phyloP scores from a whole-genome alignment of 2,113 vertebrate species.

The Rhagologus leucostigma region DNA sequence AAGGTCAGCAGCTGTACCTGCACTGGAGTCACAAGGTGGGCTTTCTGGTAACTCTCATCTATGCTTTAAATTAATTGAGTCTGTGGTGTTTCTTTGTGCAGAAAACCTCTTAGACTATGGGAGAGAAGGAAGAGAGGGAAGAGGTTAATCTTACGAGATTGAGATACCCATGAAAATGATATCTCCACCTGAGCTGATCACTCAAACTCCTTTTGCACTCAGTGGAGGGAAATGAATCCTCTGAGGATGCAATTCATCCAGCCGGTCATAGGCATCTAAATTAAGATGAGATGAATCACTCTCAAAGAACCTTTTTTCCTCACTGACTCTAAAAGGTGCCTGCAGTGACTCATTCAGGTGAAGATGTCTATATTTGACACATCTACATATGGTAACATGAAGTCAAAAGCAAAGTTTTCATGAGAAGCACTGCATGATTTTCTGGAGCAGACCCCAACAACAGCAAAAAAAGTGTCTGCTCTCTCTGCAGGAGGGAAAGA shows the following conservation, averaged over 20 bases:
- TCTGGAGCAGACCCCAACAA: neutral
- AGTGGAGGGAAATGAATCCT: neutral
- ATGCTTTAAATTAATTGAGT: neutral
- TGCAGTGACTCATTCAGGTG: constrained; percentile 10
- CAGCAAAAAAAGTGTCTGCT: neutral
- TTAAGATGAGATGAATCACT: neutral
- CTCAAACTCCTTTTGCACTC: neutral
- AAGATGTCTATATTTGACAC: neutral
- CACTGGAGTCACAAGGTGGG: constrained; percentile 90
- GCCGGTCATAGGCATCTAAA: neutral
- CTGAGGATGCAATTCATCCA: neutral
- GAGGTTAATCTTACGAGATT: neutral
- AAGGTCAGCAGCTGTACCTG: constrained; percentile 84
- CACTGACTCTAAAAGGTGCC: neutral
- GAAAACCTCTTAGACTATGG: neutral
- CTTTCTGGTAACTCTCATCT: neutral
- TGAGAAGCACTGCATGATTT: neutral
- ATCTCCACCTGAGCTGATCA: neutral
- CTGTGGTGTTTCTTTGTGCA: neutral
- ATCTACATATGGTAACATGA: neutral
- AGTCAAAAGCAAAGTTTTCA: neutral
- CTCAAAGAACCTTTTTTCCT: neutral
- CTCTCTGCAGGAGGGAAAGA: neutral
- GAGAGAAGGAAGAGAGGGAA: neutral
- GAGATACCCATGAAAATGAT: neutral